Base-by-base conservation (phyloP, 2,888 invertebrate species). In the Scaptomyza flava region DNA sequence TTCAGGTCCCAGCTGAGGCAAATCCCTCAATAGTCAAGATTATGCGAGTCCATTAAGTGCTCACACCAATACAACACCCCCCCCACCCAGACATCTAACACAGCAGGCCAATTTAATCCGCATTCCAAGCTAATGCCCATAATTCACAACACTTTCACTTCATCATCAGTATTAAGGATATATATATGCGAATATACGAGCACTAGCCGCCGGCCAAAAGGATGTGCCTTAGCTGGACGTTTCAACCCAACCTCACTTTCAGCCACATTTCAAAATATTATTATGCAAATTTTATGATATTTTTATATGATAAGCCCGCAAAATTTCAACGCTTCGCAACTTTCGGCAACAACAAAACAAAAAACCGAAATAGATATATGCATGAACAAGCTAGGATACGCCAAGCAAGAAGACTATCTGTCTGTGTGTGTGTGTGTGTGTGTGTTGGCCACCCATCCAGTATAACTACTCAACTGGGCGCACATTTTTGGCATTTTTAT, bases 231-330 rank as follows among this genome's bases (percentile, higher is more conserved):
- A 73, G 77, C 72, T 81, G 76, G 68, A 79, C 57, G 54, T 27
- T 23, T 14, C 27, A 30, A 14, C 9, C 36, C 61, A 27, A 6
- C 20, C 8, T 8, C 14, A 36, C 6, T 20, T 4, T 1, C 9
- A 72, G 68, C 73, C 68, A 68, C 75, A 79, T 79, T 88, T 87
- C 77, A 75, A 81, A 81, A 83, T 77, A 86, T 82, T 89, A 89
- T 89, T 89, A 89, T 89, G 89, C 79, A 89, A 89, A 89, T 89
- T 89, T 87, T 82, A 88, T 89, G 84, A 82, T 17, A 17, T 87
- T 82, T 83, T 81, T 85, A 85, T 83, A 87, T 81, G 74, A 84
- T 83, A 84, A 87, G 80, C 83, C 81, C 82, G 81, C 81, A 87
- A 84, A 81, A 78, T 79, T 85, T 80, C 77, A 80, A 73, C 68